Evolutionary conservation across 2,888 invertebrate species (phyloP).

Genomic region (Ichneumoninae sp.): DNA sequence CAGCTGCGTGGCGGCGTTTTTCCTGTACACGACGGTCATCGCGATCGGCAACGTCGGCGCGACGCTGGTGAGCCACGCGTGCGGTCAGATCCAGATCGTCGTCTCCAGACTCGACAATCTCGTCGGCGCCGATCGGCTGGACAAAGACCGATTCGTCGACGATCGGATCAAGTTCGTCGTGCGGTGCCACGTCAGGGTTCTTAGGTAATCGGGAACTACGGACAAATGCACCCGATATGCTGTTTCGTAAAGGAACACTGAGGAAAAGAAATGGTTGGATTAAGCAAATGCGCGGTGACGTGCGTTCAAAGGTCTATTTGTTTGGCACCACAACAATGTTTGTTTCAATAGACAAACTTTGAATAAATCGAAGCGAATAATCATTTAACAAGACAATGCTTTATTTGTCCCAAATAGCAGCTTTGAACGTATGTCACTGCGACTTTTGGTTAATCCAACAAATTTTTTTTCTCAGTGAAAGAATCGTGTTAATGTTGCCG

Average conservation of each 20-base stretch:
- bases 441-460: no score
- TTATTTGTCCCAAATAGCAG: no score
- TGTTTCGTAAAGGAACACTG: not conserved
- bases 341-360: no score
- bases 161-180: constrained; percentile 41
- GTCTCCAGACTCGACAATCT: constrained; percentile 56
- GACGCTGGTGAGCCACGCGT: constrained; percentile 70
- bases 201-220: constrained; percentile 33
- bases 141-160: not conserved
- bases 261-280: no score
- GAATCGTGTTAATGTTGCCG: constrained; percentile 5
- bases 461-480: no score
- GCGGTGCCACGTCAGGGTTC: constrained; percentile 45
- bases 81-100: constrained; percentile 71
- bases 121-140: not conserved
- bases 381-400: no score
- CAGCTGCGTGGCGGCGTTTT: constrained; percentile 61
- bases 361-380: no score
- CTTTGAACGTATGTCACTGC: no score
- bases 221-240: not conserved
- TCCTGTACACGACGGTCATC: constrained; percentile 63
- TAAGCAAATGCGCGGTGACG: no score
- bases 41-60: constrained; percentile 70
- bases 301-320: no score
- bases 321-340: no score